Evolutionary conservation across 2,113 vertebrate genomes (phyloP).

Genomic region (Centropristis striata): DNA sequence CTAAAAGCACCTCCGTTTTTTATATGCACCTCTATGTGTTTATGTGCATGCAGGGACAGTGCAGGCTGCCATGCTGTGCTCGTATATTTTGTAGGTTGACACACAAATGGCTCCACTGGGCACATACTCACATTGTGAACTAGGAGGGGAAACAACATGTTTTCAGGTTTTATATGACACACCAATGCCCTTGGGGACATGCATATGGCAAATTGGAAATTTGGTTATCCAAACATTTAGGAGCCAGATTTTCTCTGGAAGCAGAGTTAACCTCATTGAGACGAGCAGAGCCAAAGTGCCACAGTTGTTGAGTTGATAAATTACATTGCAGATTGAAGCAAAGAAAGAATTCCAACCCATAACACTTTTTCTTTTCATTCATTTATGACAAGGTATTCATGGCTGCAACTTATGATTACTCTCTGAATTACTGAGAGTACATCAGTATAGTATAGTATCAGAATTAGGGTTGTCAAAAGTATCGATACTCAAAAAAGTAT

Average conservation of each 20-base stretch:
- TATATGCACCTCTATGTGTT: not conserved
- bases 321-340: not conserved
- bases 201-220: slow-evolving; percentile 67
- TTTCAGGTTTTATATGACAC: slow-evolving; percentile 53
- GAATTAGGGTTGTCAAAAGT: too few species aligned
- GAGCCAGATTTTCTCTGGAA: slow-evolving; percentile 33
- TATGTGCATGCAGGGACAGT: not conserved
- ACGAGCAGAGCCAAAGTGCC: slow-evolving; percentile 17
- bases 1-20: not conserved
- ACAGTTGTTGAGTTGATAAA: slow-evolving; percentile 21
- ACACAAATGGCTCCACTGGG: slow-evolving; percentile 46
- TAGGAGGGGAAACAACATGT: slow-evolving; percentile 40
- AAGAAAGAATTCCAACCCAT: not conserved
- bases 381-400: not conserved
- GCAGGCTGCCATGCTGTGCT: slow-evolving; percentile 28
- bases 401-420: not conserved
- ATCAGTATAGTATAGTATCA: too few species aligned
- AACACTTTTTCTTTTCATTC: not conserved
- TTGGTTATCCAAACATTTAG: slow-evolving; percentile 56
- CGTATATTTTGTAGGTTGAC: slow-evolving; percentile 40
- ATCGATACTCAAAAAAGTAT: too few species aligned
- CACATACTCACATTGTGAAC: slow-evolving; percentile 35
- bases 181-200: slow-evolving; percentile 12
- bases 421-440: too few species aligned
- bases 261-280: slow-evolving; percentile 50